phyloP scores from a whole-genome alignment of 2,888 invertebrate genomes.

The Aphrophora alni region DNA sequence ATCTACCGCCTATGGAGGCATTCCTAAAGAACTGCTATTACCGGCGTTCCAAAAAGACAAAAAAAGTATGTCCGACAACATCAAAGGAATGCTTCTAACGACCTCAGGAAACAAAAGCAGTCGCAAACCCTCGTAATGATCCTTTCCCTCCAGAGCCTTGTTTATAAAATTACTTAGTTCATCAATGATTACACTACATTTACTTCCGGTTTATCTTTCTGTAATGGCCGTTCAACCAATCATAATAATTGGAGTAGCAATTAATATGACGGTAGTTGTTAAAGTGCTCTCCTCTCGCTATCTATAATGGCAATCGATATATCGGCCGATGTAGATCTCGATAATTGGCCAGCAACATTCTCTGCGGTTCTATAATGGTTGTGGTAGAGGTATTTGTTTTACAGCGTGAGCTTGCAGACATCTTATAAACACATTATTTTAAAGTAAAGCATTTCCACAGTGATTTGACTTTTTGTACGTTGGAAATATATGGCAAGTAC shows the following conservation, averaged over 20 bases:
- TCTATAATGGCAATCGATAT: slow-evolving; percentile 1
- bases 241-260: not conserved
- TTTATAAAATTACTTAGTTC: not conserved
- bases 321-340: not conserved
- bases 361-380: not conserved
- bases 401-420: not conserved
- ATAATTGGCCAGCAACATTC: not conserved
- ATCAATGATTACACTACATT: not conserved
- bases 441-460: not conserved
- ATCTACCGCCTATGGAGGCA: not conserved
- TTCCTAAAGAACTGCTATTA: not conserved
- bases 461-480: not conserved
- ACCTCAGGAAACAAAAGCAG: not conserved
- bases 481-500: not conserved
- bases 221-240: not conserved
- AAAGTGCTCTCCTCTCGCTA: not conserved
- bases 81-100: not conserved
- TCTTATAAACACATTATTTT: not conserved
- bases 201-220: not conserved
- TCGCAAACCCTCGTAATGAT: not conserved
- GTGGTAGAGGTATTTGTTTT: not conserved
- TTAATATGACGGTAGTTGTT: not conserved
- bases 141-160: not conserved
- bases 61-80: not conserved
- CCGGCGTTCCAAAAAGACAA: not conserved